Conservation (phyloP, 2,797 vertebrate genomes). For the Gymnoscopelus braueri region DNA sequence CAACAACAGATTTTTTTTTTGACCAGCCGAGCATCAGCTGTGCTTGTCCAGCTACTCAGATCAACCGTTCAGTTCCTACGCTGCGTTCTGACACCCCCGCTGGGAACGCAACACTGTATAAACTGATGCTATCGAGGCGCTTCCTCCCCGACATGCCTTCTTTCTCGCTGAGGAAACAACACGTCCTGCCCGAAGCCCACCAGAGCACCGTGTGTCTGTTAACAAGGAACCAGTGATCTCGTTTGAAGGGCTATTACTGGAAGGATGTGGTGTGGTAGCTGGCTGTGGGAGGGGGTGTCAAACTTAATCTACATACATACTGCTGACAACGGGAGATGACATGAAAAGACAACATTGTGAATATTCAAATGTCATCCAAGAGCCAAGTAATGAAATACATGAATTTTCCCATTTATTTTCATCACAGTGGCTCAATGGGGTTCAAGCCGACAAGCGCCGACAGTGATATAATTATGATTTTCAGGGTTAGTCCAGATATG, state of each 20-base stretch:
- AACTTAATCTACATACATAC: neutral
- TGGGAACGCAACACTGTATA: neutral
- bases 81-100: neutral
- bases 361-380: neutral
- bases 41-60: neutral
- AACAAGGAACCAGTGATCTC: no score
- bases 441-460: no score
- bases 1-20: constrained; percentile 7
- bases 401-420: no score
- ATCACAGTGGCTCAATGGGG: no score
- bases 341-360: neutral
- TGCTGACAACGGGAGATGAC: neutral
- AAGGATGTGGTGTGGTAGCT: constrained; percentile 4
- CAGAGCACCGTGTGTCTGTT: no score
- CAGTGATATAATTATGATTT: no score
- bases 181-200: no score
- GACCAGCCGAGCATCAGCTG: constrained; percentile 40
- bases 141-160: no score
- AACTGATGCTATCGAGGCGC: no score
- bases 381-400: no score
- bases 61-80: constrained; percentile 39
- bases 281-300: neutral
- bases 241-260: no score
- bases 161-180: no score
- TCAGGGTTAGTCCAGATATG: neutral